phyloP scores from a whole-genome alignment of 2,113 vertebrate species.

The Gallinago paraguaiae region DNA sequence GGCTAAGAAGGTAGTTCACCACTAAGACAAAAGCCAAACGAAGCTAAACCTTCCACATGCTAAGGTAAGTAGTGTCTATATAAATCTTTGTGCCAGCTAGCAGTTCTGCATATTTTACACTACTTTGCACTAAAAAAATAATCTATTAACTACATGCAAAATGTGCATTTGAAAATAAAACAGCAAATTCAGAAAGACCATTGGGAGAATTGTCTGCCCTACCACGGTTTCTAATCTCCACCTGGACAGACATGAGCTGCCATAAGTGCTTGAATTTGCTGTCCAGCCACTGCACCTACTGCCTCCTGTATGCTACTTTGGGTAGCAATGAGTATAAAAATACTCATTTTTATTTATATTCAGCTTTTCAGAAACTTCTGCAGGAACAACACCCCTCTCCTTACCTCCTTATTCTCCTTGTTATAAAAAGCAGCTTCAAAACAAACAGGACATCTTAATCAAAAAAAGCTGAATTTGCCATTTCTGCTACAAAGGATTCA shows the following conservation, averaged over 20 bases:
- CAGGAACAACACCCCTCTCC: background rate
- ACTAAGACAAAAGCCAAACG: background rate
- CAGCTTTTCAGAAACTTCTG: background rate
- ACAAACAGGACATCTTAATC: background rate
- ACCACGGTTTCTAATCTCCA: background rate
- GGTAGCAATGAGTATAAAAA: background rate
- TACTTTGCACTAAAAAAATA: background rate
- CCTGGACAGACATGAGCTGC: background rate
- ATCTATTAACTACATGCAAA: background rate
- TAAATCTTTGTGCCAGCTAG: background rate
- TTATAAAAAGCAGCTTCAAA: background rate
- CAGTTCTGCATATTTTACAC: background rate
- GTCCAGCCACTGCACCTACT: background rate
- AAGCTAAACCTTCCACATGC: constrained; percentile 1
- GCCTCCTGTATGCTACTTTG: background rate
- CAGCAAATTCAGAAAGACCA: background rate
- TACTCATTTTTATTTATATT: background rate
- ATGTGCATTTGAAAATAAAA: background rate
- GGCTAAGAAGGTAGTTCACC: background rate
- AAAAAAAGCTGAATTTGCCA: background rate
- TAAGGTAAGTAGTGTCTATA: background rate
- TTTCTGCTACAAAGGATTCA: background rate
- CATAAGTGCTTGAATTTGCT: background rate
- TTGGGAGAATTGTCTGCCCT: background rate
- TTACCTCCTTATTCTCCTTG: background rate